A percentile compares a stretch with the other conserved stretches of the same genome.
Evolutionary conservation across 2,113 vertebrate species (phyloP).

Genomic region (Rhagologus leucostigma): DNA sequence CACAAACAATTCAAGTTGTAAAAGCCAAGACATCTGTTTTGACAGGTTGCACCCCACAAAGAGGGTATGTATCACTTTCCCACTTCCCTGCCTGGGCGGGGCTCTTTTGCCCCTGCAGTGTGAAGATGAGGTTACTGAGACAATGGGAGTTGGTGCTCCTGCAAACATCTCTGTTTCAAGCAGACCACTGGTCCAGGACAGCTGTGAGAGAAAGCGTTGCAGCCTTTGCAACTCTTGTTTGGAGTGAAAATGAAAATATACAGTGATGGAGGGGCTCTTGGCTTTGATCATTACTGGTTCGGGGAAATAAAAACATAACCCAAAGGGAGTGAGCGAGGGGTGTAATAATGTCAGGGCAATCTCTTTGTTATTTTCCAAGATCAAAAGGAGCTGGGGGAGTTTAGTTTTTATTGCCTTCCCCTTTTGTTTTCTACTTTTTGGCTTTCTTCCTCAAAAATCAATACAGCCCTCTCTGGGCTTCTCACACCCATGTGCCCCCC

Average conservation of each 20-base stretch:
- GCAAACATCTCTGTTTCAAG: background rate
- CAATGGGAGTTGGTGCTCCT: background rate
- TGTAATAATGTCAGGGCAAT: background rate
- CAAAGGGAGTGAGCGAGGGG: background rate
- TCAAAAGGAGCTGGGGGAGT: background rate
- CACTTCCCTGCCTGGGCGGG: background rate
- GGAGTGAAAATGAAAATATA: background rate
- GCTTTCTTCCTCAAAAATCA: background rate
- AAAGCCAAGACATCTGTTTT: background rate
- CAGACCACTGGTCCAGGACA: background rate
- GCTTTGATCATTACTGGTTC: conserved; percentile 27
- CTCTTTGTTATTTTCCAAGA: background rate
- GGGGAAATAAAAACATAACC: background rate
- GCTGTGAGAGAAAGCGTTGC: rapidly evolving
- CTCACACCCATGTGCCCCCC: rapidly evolving
- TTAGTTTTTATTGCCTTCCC: background rate
- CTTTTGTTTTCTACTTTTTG: background rate
- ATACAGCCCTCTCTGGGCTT: background rate
- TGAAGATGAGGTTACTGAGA: background rate
- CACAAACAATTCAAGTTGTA: background rate
- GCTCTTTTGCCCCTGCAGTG: rapidly evolving
- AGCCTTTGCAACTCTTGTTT: background rate
- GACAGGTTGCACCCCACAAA: background rate
- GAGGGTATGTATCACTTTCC: background rate
- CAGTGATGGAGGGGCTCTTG: background rate